Conservation (phyloP, 2,113 vertebrate species). For the Balaenoptera acutorostrata region DNA sequence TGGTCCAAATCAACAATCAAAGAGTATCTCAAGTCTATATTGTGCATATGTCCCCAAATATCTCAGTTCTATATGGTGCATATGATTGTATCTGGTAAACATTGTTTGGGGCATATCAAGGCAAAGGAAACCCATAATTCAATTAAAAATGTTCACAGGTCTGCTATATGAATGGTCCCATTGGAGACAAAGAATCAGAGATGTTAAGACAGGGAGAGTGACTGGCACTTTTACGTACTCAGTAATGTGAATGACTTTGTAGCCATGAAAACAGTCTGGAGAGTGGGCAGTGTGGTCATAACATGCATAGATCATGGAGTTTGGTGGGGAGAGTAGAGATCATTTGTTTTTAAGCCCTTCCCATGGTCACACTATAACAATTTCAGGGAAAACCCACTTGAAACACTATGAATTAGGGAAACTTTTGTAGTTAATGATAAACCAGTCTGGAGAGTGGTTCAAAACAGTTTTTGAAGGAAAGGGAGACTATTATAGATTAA, state of each 20-base stretch:
- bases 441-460: background rate
- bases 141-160: background rate
- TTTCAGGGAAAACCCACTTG: background rate
- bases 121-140: background rate
- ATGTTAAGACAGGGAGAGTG: background rate
- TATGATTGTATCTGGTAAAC: background rate
- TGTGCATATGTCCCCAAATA: too few species aligned
- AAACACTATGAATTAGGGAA: background rate
- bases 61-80: background rate
- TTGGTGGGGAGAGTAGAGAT: background rate
- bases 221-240: background rate
- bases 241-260: background rate
- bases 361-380: background rate
- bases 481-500: background rate
- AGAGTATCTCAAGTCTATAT: background rate
- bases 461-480: background rate
- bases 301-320: background rate
- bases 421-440: background rate
- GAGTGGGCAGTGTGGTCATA: background rate
- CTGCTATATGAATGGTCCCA: background rate
- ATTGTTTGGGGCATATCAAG: background rate
- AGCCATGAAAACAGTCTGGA: background rate
- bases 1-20: background rate
- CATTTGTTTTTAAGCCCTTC: background rate
- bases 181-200: background rate